phyloP scores from a whole-genome alignment of 1,140 invertebrate species.

The Caerostris darwini region DNA sequence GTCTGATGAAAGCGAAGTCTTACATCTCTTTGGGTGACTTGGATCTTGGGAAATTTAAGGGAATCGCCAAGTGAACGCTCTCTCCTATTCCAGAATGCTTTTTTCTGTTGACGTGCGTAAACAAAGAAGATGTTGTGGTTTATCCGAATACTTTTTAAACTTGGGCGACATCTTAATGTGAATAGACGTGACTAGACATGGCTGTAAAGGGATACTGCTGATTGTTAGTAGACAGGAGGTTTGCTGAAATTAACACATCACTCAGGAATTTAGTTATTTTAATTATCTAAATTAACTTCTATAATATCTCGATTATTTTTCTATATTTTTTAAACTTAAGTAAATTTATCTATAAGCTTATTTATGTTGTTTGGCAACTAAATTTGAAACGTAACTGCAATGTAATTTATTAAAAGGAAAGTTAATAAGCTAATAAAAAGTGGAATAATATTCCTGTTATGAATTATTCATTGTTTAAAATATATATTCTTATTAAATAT shows the following conservation, averaged over 20 bases:
- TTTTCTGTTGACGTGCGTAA: neutral
- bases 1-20: neutral
- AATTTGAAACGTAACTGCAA: too few relatives aligned
- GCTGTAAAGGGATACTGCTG: neutral
- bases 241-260: neutral
- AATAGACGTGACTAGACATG: neutral
- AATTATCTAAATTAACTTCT: too few relatives aligned
- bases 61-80: neutral
- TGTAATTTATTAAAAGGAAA: too few relatives aligned
- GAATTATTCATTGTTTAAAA: too few relatives aligned
- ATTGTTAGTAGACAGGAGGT: neutral
- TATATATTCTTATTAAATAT: too few relatives aligned
- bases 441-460: too few relatives aligned
- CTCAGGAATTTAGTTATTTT: too few relatives aligned
- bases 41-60: constrained; percentile 11
- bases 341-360: too few relatives aligned
- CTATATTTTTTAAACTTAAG: too few relatives aligned
- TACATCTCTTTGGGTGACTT: neutral
- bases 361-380: too few relatives aligned
- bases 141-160: neutral
- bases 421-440: too few relatives aligned
- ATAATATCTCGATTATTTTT: too few relatives aligned
- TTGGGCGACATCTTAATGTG: neutral
- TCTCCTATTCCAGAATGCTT: neutral
- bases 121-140: neutral